Evolutionary conservation across 2,113 vertebrate species (phyloP).

Genomic region (Psittacara wagleri): DNA sequence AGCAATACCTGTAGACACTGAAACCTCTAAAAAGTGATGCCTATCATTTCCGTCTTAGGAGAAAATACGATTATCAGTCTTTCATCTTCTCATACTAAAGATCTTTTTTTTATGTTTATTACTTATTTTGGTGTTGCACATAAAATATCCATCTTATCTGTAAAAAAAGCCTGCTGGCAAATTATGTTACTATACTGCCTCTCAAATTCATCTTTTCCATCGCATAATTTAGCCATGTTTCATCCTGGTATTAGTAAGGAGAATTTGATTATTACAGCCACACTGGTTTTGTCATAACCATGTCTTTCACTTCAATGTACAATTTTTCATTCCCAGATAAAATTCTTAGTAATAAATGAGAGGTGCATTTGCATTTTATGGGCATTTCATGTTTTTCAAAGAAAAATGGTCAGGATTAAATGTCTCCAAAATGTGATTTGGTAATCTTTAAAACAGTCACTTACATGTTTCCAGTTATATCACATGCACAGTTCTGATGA

Average conservation of each 20-base stretch:
- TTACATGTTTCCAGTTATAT: not conserved
- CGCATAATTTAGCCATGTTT: not conserved
- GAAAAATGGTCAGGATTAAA: not conserved
- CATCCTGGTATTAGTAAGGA: not conserved
- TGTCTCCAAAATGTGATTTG: not conserved
- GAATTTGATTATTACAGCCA: not conserved
- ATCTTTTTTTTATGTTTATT: not conserved
- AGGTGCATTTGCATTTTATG: not conserved
- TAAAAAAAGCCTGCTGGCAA: not conserved
- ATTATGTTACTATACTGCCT: not conserved
- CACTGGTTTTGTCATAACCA: not conserved
- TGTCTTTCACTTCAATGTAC: not conserved
- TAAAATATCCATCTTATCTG: not conserved
- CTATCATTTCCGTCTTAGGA: not conserved
- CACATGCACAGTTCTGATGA: not conserved
- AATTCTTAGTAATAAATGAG: not conserved
- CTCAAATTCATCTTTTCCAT: not conserved
- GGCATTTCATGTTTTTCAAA: rapidly evolving
- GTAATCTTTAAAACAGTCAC: not conserved
- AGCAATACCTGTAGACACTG: not conserved
- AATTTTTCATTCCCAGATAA: not conserved
- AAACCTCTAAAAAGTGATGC: not conserved
- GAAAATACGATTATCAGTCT: not conserved
- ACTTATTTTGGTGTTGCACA: not conserved
- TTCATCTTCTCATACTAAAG: not conserved